A percentile compares a stretch with the other conserved stretches of the same genome.
Evolutionary conservation across 1,140 invertebrate species (phyloP).

Genomic region (Hypothenemus hampei): DNA sequence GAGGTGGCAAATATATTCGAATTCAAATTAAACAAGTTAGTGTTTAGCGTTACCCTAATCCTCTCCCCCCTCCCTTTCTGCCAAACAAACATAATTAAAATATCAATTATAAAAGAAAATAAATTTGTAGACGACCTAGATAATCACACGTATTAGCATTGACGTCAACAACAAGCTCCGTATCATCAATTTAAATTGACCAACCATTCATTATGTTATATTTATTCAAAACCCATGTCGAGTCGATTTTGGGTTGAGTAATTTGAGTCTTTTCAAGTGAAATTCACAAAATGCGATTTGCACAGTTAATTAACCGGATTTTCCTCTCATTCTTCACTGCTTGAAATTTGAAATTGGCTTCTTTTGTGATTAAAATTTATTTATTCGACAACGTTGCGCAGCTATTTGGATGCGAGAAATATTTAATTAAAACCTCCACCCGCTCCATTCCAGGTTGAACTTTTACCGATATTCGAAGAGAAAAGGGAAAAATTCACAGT

Average conservation of each 20-base stretch:
- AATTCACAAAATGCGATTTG: constrained; percentile 15
- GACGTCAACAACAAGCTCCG: not conserved
- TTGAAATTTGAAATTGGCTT: constrained; percentile 6
- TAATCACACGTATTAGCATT: not conserved
- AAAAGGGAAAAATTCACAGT: no score
- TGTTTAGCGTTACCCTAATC: no score
- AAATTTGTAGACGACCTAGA: not conserved
- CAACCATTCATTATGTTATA: constrained; percentile 4
- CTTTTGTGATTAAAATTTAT: constrained; percentile 6
- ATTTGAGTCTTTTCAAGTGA: constrained; percentile 7
- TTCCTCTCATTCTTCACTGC: not conserved
- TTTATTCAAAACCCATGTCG: constrained; percentile 13
- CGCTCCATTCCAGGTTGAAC: no score
- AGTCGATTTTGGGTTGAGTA: constrained; percentile 3
- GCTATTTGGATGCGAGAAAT: not conserved
- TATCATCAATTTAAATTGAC: constrained; percentile 5
- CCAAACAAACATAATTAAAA: no score
- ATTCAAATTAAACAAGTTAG: no score
- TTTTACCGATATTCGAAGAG: no score
- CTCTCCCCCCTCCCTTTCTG: no score
- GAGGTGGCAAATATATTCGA: no score
- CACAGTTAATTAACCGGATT: constrained; percentile 14
- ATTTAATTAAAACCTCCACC: no score
- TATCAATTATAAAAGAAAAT: no score
- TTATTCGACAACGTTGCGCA: not conserved